Evolutionary conservation across 2,113 vertebrate species (phyloP).

Genomic region (Melanotaenia duboulayi): DNA sequence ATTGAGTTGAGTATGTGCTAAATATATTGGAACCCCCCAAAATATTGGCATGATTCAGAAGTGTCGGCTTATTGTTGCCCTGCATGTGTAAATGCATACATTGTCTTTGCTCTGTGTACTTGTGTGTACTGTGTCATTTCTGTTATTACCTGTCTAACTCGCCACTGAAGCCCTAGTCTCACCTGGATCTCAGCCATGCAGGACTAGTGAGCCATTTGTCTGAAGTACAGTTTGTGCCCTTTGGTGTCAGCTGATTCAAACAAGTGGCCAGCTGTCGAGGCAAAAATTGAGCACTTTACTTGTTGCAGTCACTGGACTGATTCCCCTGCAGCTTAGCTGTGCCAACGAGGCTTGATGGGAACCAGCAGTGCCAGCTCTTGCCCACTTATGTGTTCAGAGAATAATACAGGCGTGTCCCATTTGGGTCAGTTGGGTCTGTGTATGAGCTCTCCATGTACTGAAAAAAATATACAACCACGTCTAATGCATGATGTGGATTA

Average conservation of each 20-base stretch:
- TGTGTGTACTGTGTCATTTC: not conserved
- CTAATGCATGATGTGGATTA: not conserved
- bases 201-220: slow-evolving; percentile 27
- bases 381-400: slow-evolving; percentile 22
- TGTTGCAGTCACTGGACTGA: slow-evolving; percentile 39
- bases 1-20: slow-evolving; percentile 55
- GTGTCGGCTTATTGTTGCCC: slow-evolving; percentile 44
- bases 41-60: slow-evolving; percentile 57
- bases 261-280: slow-evolving; percentile 45
- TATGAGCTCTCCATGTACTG: not conserved
- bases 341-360: slow-evolving; percentile 26
- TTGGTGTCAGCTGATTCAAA: slow-evolving; percentile 48
- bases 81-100: slow-evolving; percentile 21
- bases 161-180: slow-evolving; percentile 10
- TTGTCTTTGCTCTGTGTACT: not conserved
- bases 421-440: not conserved
- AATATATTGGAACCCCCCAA: slow-evolving; percentile 59
- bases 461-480: not conserved
- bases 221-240: slow-evolving; percentile 42
- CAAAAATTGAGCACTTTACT: slow-evolving; percentile 50
- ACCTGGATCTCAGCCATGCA: slow-evolving; percentile 36
- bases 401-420: slow-evolving; percentile 6
- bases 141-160: slow-evolving; percentile 17
- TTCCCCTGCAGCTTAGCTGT: slow-evolving; percentile 30
- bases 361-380: slow-evolving; percentile 15